These are phyloP conservation scores for Kobus ellipsiprymnus DNA, from an alignment of 2,113 vertebrate genomes.

Conservation along the genomic window DNA sequence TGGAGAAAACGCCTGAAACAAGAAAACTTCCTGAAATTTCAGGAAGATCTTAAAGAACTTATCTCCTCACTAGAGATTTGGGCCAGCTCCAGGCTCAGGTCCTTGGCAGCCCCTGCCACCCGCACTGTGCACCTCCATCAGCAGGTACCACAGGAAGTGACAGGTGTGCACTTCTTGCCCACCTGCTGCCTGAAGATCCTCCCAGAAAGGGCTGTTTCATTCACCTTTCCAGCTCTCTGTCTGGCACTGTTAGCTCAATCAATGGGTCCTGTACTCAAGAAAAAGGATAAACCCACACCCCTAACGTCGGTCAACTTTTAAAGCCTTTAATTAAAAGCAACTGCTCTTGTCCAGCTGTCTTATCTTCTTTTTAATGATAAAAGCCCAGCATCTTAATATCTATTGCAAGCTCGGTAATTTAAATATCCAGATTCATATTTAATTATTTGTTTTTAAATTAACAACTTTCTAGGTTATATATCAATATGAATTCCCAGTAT, in stretches of 20 bases:
- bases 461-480: neutral
- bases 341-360: neutral
- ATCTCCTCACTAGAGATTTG: neutral
- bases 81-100: neutral
- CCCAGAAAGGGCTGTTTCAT: too few species aligned
- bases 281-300: neutral
- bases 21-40: neutral
- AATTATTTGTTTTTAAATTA: constrained; percentile 16
- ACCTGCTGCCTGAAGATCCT: neutral
- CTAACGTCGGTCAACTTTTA: neutral
- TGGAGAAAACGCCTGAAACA: neutral
- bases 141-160: too few species aligned
- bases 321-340: neutral
- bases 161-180: too few species aligned
- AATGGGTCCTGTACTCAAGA: neutral
- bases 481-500: neutral
- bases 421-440: neutral
- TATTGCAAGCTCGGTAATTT: neutral
- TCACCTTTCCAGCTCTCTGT: rapidly evolving
- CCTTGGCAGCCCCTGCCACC: neutral
- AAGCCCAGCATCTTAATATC: neutral
- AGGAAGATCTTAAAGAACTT: neutral
- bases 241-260: neutral
- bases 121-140: neutral
- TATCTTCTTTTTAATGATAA: neutral